phyloP scores from a whole-genome alignment of 2,888 invertebrate genomes.

The Tiliacea aurago region DNA sequence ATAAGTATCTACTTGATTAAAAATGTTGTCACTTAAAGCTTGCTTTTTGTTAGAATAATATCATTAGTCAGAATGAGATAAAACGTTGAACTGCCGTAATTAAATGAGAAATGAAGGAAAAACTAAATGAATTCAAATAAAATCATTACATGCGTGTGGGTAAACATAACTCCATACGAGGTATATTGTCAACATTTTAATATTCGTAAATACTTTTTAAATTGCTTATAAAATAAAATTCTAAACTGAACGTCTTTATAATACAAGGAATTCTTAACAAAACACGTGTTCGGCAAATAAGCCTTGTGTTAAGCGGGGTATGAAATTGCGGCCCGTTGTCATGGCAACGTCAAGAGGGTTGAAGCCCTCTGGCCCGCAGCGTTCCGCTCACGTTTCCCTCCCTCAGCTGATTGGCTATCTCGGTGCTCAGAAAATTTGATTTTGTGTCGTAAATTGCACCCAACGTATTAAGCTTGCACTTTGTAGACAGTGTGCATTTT shows the following conservation, averaged over 20 bases:
- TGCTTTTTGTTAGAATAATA: background rate
- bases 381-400: slow-evolving; percentile 71
- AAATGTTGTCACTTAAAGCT: background rate
- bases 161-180: slow-evolving; percentile 22
- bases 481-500: background rate
- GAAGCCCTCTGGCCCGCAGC: slow-evolving; percentile 75
- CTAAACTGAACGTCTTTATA: background rate
- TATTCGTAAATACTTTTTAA: background rate
- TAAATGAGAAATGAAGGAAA: background rate
- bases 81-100: background rate
- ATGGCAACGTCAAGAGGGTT: slow-evolving; percentile 86
- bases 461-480: background rate
- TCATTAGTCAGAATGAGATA: background rate
- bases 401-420: slow-evolving; percentile 81
- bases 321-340: slow-evolving; percentile 82
- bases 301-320: slow-evolving; percentile 76
- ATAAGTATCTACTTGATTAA: background rate
- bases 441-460: slow-evolving; percentile 58
- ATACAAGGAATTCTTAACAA: slow-evolving; percentile 14
- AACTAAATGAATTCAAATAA: background rate
- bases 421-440: slow-evolving; percentile 72
- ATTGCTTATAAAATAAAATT: background rate
- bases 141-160: background rate
- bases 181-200: background rate
- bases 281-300: slow-evolving; percentile 72